Percentiles rank a stretch among this genome's conserved stretches.
phyloP scores from a whole-genome alignment of 2,797 vertebrate genomes.

The Cossypha caffra region DNA sequence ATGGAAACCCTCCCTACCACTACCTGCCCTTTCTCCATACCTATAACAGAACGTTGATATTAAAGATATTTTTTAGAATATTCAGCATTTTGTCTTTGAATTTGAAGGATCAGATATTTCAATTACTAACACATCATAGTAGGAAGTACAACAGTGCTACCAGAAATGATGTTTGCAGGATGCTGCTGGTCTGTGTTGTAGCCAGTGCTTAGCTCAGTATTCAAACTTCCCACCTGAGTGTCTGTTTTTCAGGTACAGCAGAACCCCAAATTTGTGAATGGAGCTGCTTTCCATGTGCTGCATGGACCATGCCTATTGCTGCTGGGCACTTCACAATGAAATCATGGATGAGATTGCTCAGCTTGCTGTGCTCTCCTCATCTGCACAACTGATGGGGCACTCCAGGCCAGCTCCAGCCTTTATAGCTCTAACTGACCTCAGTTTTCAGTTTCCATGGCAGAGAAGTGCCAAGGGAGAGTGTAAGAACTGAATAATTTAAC shows the following conservation, averaged over 20 bases:
- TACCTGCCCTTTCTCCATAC: not conserved
- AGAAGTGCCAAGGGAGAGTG: not conserved
- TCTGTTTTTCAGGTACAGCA: not conserved
- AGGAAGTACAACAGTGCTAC: not conserved
- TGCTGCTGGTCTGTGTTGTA: not conserved
- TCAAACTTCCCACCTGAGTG: not conserved
- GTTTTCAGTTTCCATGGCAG: not conserved
- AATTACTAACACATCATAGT: not conserved
- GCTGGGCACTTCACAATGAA: not conserved
- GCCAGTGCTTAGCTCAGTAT: not conserved
- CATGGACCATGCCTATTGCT: not conserved
- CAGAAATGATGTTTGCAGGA: not conserved
- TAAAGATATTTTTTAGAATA: not conserved
- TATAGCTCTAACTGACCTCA: not conserved
- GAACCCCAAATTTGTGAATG: not conserved
- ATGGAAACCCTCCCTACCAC: not conserved
- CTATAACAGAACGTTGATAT: fast-evolving
- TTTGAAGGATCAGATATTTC: not conserved
- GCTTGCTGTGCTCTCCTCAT: not conserved
- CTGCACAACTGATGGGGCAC: not conserved
- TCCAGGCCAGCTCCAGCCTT: not conserved
- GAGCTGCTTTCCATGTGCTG: not conserved
- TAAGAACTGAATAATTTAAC: not conserved
- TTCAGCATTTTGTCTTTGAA: not conserved
- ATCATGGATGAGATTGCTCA: not conserved